These are phyloP conservation scores for Hermaeophaga mercurialis DNA, from an alignment of 2,888 invertebrate genomes.

Conservation along the genomic window DNA sequence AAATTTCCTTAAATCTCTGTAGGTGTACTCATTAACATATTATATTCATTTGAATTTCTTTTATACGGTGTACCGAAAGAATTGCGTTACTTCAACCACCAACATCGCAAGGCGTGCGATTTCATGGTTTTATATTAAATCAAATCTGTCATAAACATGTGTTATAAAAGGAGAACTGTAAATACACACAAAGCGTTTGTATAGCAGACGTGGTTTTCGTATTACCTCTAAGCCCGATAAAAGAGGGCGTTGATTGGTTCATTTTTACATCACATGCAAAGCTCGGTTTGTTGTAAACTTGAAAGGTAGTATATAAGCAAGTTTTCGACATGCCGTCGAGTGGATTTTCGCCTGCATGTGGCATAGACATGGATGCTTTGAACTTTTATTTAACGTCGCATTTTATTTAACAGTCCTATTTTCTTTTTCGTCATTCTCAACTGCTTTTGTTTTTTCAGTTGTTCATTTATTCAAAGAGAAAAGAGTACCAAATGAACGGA, in stretches of 20 bases:
- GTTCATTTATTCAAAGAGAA: too few species aligned
- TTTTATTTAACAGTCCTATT: conserved; percentile 54
- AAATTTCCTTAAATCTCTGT: too few species aligned
- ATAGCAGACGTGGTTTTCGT: conserved; percentile 43
- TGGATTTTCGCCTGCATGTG: conserved; percentile 52
- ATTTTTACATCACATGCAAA: conserved; percentile 52
- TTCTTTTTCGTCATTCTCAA: conserved; percentile 38
- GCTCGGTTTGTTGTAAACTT: conserved; percentile 45
- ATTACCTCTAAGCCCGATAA: conserved; percentile 49
- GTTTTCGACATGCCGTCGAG: conserved; percentile 52
- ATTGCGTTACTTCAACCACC: not conserved
- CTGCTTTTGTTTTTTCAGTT: too few species aligned
- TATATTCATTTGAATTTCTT: not conserved
- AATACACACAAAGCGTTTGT: conserved; percentile 33
- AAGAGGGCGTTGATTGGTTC: conserved; percentile 53
- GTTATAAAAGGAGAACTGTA: conserved; percentile 40
- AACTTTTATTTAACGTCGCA: conserved; percentile 48
- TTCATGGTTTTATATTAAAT: conserved; percentile 40
- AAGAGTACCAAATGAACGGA: too few species aligned
- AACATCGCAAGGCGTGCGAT: conserved; percentile 11
- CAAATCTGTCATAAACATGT: conserved; percentile 45
- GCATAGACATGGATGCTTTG: conserved; percentile 52
- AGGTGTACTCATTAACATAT: too few species aligned
- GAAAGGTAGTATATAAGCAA: conserved; percentile 56
- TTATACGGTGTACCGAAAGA: not conserved